A percentile compares a stretch with the other conserved stretches of the same genome.
phyloP scores from a whole-genome alignment of 2,888 invertebrate genomes.

The Axea sp. region DNA sequence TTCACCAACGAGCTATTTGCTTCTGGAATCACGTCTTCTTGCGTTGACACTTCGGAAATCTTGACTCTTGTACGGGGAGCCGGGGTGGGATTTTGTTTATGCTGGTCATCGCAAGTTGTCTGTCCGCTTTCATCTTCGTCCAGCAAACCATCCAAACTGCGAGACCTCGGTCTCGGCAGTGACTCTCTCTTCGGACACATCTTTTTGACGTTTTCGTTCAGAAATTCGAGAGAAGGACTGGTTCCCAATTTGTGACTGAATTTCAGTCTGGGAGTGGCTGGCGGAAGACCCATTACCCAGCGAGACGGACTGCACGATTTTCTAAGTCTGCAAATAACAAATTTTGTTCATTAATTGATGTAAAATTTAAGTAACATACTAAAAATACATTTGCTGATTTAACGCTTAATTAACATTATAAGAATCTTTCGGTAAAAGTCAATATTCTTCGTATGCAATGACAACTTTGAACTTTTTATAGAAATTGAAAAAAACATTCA shows the following conservation, averaged over 20 bases:
- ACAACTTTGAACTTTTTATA: too few species aligned
- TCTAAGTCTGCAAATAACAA: slow-evolving; percentile 71
- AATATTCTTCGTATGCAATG: too few species aligned
- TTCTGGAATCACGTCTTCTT: slow-evolving; percentile 7
- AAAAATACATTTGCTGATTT: too few species aligned
- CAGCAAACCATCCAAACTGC: slow-evolving; percentile 84
- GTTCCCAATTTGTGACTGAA: slow-evolving; percentile 75
- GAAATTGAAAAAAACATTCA: too few species aligned
- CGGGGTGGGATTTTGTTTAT: slow-evolving; percentile 37
- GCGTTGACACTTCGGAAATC: background rate
- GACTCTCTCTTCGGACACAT: slow-evolving; percentile 69
- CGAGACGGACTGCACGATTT: slow-evolving; percentile 85
- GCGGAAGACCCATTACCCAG: slow-evolving; percentile 81
- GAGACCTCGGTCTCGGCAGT: slow-evolving; percentile 81
- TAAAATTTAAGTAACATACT: too few species aligned
- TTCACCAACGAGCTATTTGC: slow-evolving; percentile 68
- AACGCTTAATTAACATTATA: too few species aligned
- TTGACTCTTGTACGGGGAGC: slow-evolving; percentile 27
- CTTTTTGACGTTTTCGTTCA: slow-evolving; percentile 70
- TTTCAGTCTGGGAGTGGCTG: slow-evolving; percentile 74
- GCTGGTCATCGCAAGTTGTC: background rate
- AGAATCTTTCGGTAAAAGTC: too few species aligned
- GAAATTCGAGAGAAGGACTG: slow-evolving; percentile 65
- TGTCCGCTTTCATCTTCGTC: slow-evolving; percentile 74
- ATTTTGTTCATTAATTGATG: too few species aligned